These are phyloP conservation scores for Drosophila eugracilis DNA, from an alignment of 1,140 invertebrate genomes.

Conservation along the genomic window DNA sequence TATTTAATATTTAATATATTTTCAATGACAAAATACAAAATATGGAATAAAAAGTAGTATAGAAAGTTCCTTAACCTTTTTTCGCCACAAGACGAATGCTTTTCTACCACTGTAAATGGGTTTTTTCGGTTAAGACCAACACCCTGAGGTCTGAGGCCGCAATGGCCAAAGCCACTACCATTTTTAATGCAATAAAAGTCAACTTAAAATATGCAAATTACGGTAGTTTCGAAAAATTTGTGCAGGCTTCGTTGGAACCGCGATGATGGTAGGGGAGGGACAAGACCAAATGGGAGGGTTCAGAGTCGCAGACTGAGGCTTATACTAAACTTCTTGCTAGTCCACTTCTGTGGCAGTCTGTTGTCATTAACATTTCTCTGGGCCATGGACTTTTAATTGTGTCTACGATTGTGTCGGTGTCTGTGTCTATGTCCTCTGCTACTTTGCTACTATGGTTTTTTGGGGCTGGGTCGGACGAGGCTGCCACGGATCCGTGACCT, in stretches of 20 bases:
- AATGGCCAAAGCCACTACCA: conserved; percentile 75
- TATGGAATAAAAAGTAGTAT: no score
- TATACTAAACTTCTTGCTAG: conserved; percentile 37
- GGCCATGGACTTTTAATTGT: conserved; percentile 83
- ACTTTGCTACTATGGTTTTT: conserved; percentile 14
- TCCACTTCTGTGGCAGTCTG: conserved; percentile 53
- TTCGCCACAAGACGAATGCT: no score
- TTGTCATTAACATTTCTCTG: conserved; percentile 81
- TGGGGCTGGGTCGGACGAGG: conserved; percentile 9
- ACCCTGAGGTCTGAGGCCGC: conserved; percentile 62
- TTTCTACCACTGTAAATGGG: conserved; percentile 17
- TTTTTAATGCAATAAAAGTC: conserved; percentile 83
- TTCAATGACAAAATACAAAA: no score
- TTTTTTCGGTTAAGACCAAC: conserved; percentile 29
- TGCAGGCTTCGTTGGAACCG: conserved; percentile 60
- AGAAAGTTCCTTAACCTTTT: background rate
- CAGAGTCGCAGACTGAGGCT: conserved; percentile 14
- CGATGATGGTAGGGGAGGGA: background rate
- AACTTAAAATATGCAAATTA: conserved; percentile 83
- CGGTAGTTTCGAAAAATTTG: conserved; percentile 79
- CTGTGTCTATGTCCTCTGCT: conserved; percentile 1
- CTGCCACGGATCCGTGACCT: conserved; percentile 51
- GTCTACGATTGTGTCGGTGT: conserved; percentile 46
- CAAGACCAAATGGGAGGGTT: background rate
- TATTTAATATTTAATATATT: no score